Percentiles rank a stretch among this genome's conserved stretches.
These are phyloP conservation scores for Neolamprologus tretocephalus DNA, from an alignment of 2,113 vertebrate genomes.

Conservation along the genomic window DNA sequence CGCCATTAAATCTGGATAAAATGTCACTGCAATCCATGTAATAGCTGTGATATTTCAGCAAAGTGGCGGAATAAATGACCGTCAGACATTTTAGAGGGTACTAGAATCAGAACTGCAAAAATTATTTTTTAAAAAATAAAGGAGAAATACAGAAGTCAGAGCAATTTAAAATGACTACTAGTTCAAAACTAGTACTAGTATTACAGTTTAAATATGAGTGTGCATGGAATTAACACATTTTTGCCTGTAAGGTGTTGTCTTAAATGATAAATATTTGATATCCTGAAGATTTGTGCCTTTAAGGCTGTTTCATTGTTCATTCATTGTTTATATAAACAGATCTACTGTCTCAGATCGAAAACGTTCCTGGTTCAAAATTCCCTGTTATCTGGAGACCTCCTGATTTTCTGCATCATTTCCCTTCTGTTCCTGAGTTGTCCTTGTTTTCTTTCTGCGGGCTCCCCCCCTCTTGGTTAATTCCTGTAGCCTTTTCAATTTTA, in stretches of 20 bases:
- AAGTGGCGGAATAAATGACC: neutral
- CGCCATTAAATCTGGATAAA: neutral
- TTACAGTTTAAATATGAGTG: neutral
- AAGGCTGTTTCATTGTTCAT: neutral
- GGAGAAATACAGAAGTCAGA: no score
- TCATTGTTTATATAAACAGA: neutral
- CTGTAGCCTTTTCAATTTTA: fast-evolving
- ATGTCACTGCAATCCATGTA: neutral
- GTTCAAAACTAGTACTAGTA: neutral
- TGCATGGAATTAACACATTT: neutral
- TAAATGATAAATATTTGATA: neutral
- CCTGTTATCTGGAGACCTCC: neutral
- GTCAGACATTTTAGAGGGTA: neutral
- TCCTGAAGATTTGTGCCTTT: neutral
- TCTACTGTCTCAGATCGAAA: neutral
- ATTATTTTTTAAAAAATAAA: neutral
- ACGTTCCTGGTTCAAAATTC: neutral
- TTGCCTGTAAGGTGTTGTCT: neutral
- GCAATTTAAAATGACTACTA: neutral
- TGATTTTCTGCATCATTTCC: neutral
- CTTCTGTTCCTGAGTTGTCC: neutral
- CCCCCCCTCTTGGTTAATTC: neutral
- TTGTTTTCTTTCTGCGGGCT: neutral
- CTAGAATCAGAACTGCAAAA: neutral
- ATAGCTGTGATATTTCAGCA: neutral